A percentile compares a stretch with the other conserved stretches of the same genome.
phyloP scores from a whole-genome alignment of 2,113 vertebrate species.

The cat (Felis catus) region DNA sequence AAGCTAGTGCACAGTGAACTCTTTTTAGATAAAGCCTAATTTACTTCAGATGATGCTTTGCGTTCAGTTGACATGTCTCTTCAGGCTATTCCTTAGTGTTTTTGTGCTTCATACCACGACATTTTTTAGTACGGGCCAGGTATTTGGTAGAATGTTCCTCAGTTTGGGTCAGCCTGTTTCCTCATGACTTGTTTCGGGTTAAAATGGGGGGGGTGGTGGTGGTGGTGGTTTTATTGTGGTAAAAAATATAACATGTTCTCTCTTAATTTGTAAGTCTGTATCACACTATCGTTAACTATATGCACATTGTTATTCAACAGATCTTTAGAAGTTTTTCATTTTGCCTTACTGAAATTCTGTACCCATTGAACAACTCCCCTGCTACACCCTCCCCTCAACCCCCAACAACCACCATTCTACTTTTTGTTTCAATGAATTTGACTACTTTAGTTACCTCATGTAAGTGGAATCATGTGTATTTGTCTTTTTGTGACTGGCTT shows the following conservation, averaged over 20 bases:
- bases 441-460: neutral
- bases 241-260: neutral
- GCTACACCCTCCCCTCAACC: neutral
- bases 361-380: neutral
- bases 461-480: neutral
- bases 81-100: neutral
- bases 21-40: neutral
- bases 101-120: neutral
- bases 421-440: neutral
- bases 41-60: neutral
- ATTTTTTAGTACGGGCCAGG: neutral
- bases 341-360: neutral
- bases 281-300: neutral
- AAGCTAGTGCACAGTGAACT: neutral
- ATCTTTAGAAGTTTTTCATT: neutral
- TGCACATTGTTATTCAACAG: neutral
- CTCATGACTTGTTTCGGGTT: neutral
- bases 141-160: neutral
- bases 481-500: neutral
- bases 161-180: neutral
- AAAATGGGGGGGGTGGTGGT: neutral
- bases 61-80: neutral
- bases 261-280: neutral
- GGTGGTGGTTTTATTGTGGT: neutral
- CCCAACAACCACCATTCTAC: neutral